These are phyloP conservation scores for Emydocephalus ijimae DNA, from an alignment of 2,113 vertebrate species.

Conservation along the genomic window DNA sequence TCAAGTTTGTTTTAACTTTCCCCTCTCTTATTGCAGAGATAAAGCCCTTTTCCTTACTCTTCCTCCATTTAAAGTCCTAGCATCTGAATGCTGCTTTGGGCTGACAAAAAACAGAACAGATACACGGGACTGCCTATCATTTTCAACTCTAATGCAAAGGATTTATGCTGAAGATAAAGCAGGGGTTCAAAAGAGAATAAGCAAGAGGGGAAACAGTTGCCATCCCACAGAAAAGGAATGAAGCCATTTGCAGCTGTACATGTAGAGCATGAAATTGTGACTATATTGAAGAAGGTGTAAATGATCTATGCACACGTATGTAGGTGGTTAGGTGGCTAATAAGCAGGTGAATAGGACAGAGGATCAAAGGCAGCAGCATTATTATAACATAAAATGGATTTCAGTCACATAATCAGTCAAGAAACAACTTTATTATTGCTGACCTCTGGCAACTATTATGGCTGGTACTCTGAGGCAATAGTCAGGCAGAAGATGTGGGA, in stretches of 20 bases:
- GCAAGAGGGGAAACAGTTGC: not conserved
- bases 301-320: not conserved
- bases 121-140: not conserved
- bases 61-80: not conserved
- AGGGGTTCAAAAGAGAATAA: not conserved
- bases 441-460: not conserved
- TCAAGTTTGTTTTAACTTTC: not conserved
- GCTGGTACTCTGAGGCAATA: not conserved
- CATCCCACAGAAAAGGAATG: not conserved
- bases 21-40: not conserved
- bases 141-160: not conserved
- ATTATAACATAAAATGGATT: not conserved
- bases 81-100: not conserved
- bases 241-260: not conserved
- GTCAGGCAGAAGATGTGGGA: not conserved
- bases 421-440: not conserved
- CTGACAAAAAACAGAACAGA: not conserved
- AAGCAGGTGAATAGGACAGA: not conserved
- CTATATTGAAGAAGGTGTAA: not conserved
- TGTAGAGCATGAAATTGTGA: not conserved
- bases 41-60: not conserved
- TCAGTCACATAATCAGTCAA: not conserved
- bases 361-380: not conserved
- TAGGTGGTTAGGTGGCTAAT: not conserved
- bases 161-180: not conserved